A percentile compares a stretch with the other conserved stretches of the same genome.
phyloP scores from a whole-genome alignment of 2,797 vertebrate genomes.

The Spinus olivaceus region DNA sequence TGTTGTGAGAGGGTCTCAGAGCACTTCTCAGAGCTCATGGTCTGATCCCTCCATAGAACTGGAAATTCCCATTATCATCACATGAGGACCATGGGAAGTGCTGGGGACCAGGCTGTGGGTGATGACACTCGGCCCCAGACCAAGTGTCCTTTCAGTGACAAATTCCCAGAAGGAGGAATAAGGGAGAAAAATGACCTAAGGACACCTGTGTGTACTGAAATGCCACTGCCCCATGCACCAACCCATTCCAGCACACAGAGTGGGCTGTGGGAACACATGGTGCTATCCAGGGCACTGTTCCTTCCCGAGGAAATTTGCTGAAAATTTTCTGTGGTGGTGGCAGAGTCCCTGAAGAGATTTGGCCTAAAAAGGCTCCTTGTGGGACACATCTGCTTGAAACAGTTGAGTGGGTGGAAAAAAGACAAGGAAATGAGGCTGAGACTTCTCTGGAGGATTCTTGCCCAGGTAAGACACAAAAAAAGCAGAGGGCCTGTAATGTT shows the following conservation, averaged over 20 bases:
- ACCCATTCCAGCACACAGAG: not conserved
- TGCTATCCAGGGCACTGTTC: not conserved
- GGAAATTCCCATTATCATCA: not conserved
- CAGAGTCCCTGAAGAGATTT: not conserved
- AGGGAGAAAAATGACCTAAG: not conserved
- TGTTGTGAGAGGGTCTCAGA: not conserved
- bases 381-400: not conserved
- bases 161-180: not conserved
- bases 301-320: not conserved
- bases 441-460: not conserved
- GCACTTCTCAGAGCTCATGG: not conserved
- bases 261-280: not conserved
- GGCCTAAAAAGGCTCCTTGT: not conserved
- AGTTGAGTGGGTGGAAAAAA: not conserved
- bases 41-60: not conserved
- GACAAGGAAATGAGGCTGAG: not conserved
- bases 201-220: not conserved
- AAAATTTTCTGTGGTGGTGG: not conserved
- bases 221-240: not conserved
- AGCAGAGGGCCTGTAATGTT: not conserved
- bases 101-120: not conserved
- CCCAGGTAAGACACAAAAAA: not conserved
- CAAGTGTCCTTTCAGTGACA: not conserved
- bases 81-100: not conserved
- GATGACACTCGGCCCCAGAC: not conserved